These are phyloP conservation scores for Hylaeus volcanicus DNA, from an alignment of 1,140 invertebrate species.

Conservation along the genomic window DNA sequence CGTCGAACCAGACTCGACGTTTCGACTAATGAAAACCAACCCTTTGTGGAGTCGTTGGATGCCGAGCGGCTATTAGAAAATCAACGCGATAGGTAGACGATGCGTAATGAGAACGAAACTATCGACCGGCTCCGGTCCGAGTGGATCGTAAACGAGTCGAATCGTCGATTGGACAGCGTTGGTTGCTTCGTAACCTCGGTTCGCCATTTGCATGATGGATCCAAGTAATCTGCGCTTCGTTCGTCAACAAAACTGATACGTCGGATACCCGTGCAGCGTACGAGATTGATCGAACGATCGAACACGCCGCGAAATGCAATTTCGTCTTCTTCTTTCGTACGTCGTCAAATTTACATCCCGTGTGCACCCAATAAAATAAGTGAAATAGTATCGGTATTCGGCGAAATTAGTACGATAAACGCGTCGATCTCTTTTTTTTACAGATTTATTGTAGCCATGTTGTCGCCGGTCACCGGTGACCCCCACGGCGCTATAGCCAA, in stretches of 20 bases:
- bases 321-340: too few species aligned
- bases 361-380: too few species aligned
- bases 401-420: too few species aligned
- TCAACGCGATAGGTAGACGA: not conserved
- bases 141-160: not conserved
- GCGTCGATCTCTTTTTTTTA: too few species aligned
- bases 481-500: too few species aligned
- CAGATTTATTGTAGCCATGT: too few species aligned
- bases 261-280: too few species aligned
- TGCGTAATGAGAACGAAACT: constrained; percentile 39
- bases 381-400: too few species aligned
- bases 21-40: constrained; percentile 10
- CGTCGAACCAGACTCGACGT: not conserved
- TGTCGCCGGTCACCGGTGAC: too few species aligned
- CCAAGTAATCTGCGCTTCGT: constrained; percentile 54
- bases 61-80: not conserved
- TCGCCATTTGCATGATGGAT: constrained; percentile 49
- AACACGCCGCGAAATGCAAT: not conserved
- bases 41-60: not conserved
- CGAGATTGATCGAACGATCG: constrained; percentile 11
- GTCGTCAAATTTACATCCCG: too few species aligned
- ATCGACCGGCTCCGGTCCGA: not conserved
- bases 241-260: constrained; percentile 1
- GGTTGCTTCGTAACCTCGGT: not conserved
- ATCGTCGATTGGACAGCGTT: not conserved